A percentile compares a stretch with the other conserved stretches of the same genome.
phyloP scores from a whole-genome alignment of 2,797 vertebrate species.

The Monodelphis domestica region DNA sequence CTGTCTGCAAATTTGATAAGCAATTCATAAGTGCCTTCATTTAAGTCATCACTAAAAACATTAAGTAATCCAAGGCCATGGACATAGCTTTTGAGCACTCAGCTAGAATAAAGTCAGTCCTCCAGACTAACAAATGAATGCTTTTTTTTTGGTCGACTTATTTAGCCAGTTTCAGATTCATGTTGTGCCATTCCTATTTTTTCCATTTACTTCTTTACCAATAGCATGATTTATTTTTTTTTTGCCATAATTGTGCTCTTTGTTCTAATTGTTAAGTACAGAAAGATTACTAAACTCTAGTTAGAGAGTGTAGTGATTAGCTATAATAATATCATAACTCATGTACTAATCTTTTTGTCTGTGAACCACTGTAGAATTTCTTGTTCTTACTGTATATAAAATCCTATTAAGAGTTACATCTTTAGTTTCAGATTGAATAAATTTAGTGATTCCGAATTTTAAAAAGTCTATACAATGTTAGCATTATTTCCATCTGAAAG shows the following conservation, averaged over 20 bases:
- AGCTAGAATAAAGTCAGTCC: not conserved
- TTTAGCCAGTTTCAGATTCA: not conserved
- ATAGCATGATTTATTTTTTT: not conserved
- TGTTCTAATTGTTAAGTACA: slow-evolving; percentile 17
- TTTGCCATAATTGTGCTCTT: slow-evolving; percentile 22
- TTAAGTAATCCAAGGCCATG: not conserved
- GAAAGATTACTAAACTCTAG: slow-evolving; percentile 36
- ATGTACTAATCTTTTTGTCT: not conserved
- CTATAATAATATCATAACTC: not conserved
- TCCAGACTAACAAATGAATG: not conserved
- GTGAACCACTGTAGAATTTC: not conserved
- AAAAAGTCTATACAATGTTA: not conserved
- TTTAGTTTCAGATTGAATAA: not conserved
- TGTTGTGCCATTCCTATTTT: not conserved
- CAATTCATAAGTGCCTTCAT: not conserved
- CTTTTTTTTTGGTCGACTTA: not conserved
- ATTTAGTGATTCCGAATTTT: not conserved
- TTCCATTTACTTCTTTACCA: not conserved
- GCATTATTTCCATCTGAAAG: not conserved
- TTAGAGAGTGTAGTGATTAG: not conserved
- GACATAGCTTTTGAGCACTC: not conserved
- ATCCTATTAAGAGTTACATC: not conserved
- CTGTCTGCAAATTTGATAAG: not conserved
- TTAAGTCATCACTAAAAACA: not conserved
- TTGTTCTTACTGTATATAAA: not conserved